Percentiles rank a stretch among this genome's conserved stretches.
Evolutionary conservation across 2,797 vertebrate species (phyloP).

Genomic region (Eptatretus atami): DNA sequence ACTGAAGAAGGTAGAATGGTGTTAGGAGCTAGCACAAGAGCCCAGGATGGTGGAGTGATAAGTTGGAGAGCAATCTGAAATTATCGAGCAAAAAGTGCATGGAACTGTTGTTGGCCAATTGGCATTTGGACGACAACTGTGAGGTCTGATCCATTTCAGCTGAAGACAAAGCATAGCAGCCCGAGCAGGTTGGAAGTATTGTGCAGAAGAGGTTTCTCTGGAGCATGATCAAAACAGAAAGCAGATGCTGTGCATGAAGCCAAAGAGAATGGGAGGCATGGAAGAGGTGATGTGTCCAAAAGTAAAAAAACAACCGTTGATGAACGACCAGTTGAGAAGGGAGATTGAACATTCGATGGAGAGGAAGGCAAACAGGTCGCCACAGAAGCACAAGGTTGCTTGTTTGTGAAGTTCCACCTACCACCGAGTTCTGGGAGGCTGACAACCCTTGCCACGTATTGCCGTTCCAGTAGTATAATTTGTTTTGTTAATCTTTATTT

Average conservation of each 20-base stretch:
- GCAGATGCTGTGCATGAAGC: background rate
- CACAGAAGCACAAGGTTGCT: background rate
- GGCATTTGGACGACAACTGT: too few species aligned
- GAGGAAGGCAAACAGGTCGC: background rate
- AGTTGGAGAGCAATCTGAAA: background rate
- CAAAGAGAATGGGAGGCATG: background rate
- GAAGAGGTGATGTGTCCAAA: background rate
- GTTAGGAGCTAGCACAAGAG: background rate
- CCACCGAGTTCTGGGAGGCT: conserved; percentile 77
- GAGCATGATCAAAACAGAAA: background rate
- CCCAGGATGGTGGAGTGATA: background rate
- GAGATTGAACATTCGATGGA: background rate
- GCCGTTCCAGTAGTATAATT: conserved; percentile 34
- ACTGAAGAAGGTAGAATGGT: background rate
- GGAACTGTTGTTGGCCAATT: too few species aligned
- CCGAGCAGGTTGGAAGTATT: background rate
- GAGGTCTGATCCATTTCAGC: conserved; percentile 9
- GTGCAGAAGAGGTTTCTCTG: background rate
- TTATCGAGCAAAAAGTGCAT: too few species aligned
- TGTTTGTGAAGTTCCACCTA: conserved; percentile 12
- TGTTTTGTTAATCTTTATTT: background rate
- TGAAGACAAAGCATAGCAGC: conserved; percentile 8
- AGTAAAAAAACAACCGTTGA: too few species aligned
- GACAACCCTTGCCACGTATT: conserved; percentile 65
- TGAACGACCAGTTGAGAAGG: background rate